phyloP scores from a whole-genome alignment of 2,888 invertebrate species.

The Standfussiana lucernea region DNA sequence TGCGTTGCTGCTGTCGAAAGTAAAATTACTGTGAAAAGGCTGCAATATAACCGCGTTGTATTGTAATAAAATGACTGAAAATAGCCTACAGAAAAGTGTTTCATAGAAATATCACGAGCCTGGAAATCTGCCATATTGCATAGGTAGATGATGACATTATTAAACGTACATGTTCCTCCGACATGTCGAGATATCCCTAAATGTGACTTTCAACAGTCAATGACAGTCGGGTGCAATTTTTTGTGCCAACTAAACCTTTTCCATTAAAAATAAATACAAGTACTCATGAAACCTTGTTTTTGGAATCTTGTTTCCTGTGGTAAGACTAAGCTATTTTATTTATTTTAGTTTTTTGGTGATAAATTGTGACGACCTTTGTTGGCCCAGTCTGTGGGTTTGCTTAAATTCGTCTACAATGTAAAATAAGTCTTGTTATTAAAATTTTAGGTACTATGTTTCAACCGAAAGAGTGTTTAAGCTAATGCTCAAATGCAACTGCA shows the following conservation, averaged over 20 bases:
- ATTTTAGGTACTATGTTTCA: background rate
- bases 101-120: background rate
- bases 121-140: background rate
- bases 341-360: background rate
- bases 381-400: background rate
- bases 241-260: background rate
- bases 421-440: background rate
- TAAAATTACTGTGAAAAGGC: background rate
- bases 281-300: background rate
- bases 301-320: background rate
- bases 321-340: background rate
- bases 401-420: background rate
- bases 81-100: background rate
- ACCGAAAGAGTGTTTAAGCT: background rate
- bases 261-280: background rate
- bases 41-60: too few relatives aligned
- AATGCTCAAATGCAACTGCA: background rate
- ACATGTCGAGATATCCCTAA: background rate
- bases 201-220: background rate
- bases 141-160: background rate
- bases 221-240: background rate
- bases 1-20: background rate
- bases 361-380: background rate
- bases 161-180: background rate
- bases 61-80: conserved; percentile 11